phyloP scores from a whole-genome alignment of 1,140 invertebrate species.

The Bombus impatiens region DNA sequence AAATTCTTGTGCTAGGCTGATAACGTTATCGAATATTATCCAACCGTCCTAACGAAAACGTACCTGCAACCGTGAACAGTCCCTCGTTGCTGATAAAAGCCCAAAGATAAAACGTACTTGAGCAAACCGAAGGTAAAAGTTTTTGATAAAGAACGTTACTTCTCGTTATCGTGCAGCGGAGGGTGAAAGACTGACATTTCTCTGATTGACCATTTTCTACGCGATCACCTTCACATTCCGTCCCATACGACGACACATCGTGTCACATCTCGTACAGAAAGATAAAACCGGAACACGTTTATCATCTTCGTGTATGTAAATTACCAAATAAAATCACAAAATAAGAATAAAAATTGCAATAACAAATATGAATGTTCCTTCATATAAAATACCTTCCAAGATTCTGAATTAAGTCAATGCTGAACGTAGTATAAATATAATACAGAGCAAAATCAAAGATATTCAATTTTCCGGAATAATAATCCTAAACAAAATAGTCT shows the following conservation, averaged over 20 bases:
- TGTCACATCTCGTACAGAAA: too few species aligned
- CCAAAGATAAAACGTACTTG: constrained; percentile 22
- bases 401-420: too few species aligned
- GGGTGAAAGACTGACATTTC: background rate
- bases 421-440: too few species aligned
- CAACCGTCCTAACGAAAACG: background rate
- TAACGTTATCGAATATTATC: constrained; percentile 29
- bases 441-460: too few species aligned
- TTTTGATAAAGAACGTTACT: constrained; percentile 4
- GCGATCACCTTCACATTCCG: background rate
- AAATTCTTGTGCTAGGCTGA: constrained; percentile 41
- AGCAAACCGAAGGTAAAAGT: constrained; percentile 16
- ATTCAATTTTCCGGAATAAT: too few species aligned
- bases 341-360: too few species aligned
- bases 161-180: background rate
- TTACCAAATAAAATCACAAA: too few species aligned
- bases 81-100: constrained; percentile 8
- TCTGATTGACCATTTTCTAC: background rate
- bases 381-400: too few species aligned
- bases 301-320: background rate
- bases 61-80: constrained; percentile 15
- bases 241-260: background rate
- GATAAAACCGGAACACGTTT: background rate
- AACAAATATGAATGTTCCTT: too few species aligned
- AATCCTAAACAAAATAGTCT: too few species aligned